These are phyloP conservation scores for Synanceia verrucosa DNA, from an alignment of 2,797 vertebrate genomes.

Conservation along the genomic window DNA sequence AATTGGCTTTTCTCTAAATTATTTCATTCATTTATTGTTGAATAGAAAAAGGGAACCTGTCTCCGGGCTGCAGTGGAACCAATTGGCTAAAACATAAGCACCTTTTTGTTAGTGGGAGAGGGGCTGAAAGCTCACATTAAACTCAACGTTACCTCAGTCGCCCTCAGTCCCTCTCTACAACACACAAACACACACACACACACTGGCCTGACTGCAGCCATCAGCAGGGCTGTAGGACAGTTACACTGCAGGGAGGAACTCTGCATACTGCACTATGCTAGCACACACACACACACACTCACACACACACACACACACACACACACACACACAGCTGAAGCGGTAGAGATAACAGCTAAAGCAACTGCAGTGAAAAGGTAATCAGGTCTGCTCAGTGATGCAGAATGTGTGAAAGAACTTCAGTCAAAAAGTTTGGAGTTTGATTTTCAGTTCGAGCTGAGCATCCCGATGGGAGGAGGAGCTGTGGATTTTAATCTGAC, in stretches of 20 bases:
- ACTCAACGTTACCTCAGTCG: slow-evolving; percentile 46
- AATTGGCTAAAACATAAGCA: slow-evolving; percentile 69
- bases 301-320: slow-evolving; percentile 5
- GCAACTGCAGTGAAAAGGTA: slow-evolving; percentile 44
- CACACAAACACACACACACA: slow-evolving; percentile 23
- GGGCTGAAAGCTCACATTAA: slow-evolving; percentile 47
- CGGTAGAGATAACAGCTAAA: slow-evolving; percentile 49
- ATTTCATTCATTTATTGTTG: slow-evolving; percentile 38
- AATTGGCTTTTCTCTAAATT: slow-evolving; percentile 31
- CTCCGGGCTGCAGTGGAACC: slow-evolving; percentile 55
- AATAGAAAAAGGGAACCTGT: slow-evolving; percentile 22
- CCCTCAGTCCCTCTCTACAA: neutral
- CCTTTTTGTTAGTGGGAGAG: slow-evolving; percentile 49
- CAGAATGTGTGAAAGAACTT: slow-evolving; percentile 26
- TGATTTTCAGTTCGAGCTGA: slow-evolving; percentile 17
- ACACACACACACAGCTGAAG: slow-evolving; percentile 46
- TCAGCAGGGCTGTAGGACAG: slow-evolving; percentile 46
- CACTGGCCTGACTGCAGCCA: slow-evolving; percentile 33
- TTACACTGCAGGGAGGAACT: slow-evolving; percentile 31
- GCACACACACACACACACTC: neutral
- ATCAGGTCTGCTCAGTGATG: slow-evolving; percentile 54
- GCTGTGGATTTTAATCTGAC: neutral
- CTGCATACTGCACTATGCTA: slow-evolving; percentile 2
- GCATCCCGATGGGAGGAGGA: neutral
- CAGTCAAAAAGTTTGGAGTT: slow-evolving; percentile 14